Conservation (phyloP, 2,888 invertebrate genomes). For the Lacanobia wlatinum region DNA sequence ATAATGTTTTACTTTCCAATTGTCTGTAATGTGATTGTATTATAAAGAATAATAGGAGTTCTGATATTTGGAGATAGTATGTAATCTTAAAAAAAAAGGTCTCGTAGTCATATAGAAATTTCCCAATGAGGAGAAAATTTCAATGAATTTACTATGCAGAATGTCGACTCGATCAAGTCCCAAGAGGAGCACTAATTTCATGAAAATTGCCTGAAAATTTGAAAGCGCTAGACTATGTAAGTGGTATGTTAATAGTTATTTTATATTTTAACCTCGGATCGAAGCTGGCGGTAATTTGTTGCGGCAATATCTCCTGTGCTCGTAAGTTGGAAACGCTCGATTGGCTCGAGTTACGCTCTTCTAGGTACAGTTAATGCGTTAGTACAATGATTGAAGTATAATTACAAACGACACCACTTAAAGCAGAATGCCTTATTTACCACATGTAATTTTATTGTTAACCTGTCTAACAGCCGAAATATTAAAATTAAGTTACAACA, state of each 20-base stretch:
- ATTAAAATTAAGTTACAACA: neutral
- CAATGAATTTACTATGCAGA: neutral
- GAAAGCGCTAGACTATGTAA: neutral
- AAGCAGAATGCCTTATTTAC: neutral
- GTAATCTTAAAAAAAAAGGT: too few relatives aligned
- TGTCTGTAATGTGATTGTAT: neutral
- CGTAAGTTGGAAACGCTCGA: constrained; percentile 6
- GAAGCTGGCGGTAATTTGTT: constrained; percentile 7
- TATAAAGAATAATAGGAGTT: neutral
- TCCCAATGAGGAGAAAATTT: neutral
- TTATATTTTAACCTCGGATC: neutral
- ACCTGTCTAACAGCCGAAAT: neutral
- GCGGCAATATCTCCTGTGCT: neutral
- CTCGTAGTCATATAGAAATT: neutral
- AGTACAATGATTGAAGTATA: constrained; percentile 30
- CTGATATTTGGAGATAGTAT: neutral
- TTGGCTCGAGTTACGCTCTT: constrained; percentile 19
- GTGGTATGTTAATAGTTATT: neutral
- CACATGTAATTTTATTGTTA: neutral
- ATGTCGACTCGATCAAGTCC: neutral
- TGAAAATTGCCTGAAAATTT: neutral
- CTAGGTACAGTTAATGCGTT: constrained; percentile 14
- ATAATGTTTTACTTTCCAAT: neutral
- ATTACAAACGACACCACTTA: constrained; percentile 23
- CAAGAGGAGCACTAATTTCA: neutral